These are phyloP conservation scores for Diuraphis noxia DNA, from an alignment of 1,140 invertebrate genomes.

Conservation along the genomic window DNA sequence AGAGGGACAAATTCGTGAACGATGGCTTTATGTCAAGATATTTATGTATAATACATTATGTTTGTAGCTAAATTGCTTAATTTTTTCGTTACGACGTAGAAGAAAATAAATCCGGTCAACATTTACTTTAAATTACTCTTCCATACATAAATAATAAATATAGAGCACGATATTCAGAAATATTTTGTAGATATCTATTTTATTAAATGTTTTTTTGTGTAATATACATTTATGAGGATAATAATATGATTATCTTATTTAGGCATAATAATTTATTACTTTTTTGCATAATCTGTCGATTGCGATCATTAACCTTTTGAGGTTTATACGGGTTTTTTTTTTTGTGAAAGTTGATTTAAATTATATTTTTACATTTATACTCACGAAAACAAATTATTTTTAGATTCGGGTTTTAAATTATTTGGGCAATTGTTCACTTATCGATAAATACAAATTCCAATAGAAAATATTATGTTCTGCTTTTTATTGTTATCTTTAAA, in stretches of 20 bases:
- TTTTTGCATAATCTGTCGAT: background rate
- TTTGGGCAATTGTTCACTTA: background rate
- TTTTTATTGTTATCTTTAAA: background rate
- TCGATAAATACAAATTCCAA: background rate
- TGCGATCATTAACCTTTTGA: background rate
- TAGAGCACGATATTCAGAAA: background rate
- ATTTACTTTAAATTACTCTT: no score
- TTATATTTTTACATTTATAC: background rate
- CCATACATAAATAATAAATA: background rate
- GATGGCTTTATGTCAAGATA: background rate
- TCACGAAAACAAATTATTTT: background rate
- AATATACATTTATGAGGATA: background rate
- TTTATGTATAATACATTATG: background rate
- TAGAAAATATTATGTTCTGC: background rate
- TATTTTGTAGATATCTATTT: background rate
- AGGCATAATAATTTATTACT: background rate
- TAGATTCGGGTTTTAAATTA: background rate
- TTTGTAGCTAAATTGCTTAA: background rate
- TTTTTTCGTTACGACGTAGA: background rate
- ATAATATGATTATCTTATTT: background rate
- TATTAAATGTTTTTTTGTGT: background rate
- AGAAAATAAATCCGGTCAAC: background rate
- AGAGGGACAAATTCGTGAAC: background rate
- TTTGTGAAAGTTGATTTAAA: background rate
- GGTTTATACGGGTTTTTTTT: background rate